Conservation (phyloP, 2,888 invertebrate genomes). For the Nycteola revayana region DNA sequence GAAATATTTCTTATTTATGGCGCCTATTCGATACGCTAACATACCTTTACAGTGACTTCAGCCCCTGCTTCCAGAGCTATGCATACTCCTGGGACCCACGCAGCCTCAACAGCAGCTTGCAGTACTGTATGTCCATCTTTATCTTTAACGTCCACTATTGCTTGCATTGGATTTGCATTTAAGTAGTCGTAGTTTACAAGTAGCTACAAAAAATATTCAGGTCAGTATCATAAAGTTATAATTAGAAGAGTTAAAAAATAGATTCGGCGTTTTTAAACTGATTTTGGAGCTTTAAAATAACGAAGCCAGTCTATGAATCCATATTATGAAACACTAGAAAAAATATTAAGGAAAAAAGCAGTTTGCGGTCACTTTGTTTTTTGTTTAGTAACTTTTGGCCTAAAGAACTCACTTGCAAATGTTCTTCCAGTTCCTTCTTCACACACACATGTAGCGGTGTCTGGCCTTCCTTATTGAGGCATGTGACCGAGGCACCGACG, state of each 20-base stretch:
- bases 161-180: conserved; percentile 57
- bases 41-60: conserved; percentile 72
- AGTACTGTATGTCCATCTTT: conserved; percentile 75
- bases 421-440: conserved; percentile 59
- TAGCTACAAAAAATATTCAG: conserved; percentile 40
- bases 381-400: too few species aligned
- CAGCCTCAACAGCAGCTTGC: conserved; percentile 72
- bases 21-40: too few species aligned
- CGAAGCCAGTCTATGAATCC: too few species aligned
- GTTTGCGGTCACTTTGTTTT: too few species aligned
- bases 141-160: conserved; percentile 72
- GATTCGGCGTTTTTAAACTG: too few species aligned
- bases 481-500: conserved; percentile 61
- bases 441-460: conserved; percentile 80
- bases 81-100: conserved; percentile 77
- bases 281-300: too few species aligned
- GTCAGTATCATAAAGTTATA: too few species aligned
- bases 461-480: conserved; percentile 63
- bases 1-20: too few species aligned
- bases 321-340: too few species aligned
- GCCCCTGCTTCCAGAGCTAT: conserved; percentile 78
- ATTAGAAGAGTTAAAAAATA: too few species aligned
- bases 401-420: conserved; percentile 73
- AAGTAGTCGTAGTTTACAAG: conserved; percentile 60
- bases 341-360: too few species aligned